A percentile compares a stretch with the other conserved stretches of the same genome.
phyloP scores from a whole-genome alignment of 2,113 vertebrate genomes.

The Cyprinodon brontotheroides region DNA sequence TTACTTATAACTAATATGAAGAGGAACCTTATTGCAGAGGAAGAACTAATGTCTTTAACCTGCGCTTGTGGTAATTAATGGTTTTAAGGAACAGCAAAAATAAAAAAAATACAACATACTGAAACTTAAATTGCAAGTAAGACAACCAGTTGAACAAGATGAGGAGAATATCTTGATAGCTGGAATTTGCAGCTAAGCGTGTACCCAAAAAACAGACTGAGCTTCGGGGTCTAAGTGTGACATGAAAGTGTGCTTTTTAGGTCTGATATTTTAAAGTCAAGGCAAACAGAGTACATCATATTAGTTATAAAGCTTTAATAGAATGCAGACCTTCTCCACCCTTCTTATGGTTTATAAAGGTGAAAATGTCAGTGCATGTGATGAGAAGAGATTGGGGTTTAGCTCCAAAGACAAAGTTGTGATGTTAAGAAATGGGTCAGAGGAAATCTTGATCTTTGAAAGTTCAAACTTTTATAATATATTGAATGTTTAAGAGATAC shows the following conservation, averaged over 20 bases:
- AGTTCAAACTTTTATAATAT: background rate
- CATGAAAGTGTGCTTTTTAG: background rate
- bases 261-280: constrained; percentile 4
- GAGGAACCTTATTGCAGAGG: background rate
- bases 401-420: background rate
- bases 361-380: background rate
- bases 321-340: background rate
- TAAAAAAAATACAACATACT: too few relatives aligned
- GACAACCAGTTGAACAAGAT: background rate
- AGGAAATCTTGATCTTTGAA: background rate
- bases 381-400: too few relatives aligned
- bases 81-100: too few relatives aligned
- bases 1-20: background rate
- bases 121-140: background rate
- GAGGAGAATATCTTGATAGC: background rate
- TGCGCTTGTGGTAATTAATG: background rate
- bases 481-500: background rate
- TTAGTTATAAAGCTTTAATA: background rate
- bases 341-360: background rate
- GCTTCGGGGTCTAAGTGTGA: background rate
- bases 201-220: background rate
- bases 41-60: background rate
- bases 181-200: background rate
- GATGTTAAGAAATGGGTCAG: background rate
- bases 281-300: background rate